Evolutionary conservation across 2,113 vertebrate genomes (phyloP), one percentile per base, ranked within the genome.

Genomic region (Vulpes vulpes): DNA sequence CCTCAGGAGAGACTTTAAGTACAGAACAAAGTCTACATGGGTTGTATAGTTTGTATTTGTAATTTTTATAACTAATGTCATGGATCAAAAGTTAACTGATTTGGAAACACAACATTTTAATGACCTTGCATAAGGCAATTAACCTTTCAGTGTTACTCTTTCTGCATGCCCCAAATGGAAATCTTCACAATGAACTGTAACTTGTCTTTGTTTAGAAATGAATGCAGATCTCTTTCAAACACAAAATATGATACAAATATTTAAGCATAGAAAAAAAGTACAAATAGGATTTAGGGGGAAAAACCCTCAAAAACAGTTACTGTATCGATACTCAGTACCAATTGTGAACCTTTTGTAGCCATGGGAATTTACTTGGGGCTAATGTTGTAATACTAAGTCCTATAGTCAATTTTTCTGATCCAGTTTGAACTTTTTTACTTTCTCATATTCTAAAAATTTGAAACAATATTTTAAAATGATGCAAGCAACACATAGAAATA

Each of bases 81-180:
- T 95, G 10, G 19, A 78, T 67, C 35, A 84, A 59, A 91, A 65
- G 10, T 73, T 89, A 91, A 76, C 38, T 89, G 80, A 87, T 19
- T 65, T 83, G 19, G 30, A 90, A 97, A 64, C 11, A 80, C 74
- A 94, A 94, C 92, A 55, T 92, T 20, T 93, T 8, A 57, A 92
- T 89, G 22, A 64, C 25, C 22, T 94, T 76, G 76, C 2, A 51
- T 27, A 83, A 67, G 14, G 19, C 53, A 89, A 53, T 91, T 89
- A 73, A 57, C 5, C 19, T 74, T 94, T 81, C 10, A 10, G 1
- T 10, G 19, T 51, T 76, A 57, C 35, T 25, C 16, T 91, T 95
- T 93, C 15, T 65, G 6, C 22, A 83, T 16, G 3, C 8, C 60
- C 43, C 67, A n/a, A 91, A 57, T 73, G 32, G 38, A 92, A 94